Conservation (phyloP, 2,888 invertebrate genomes). For the Sarcophaga subvicina region DNA sequence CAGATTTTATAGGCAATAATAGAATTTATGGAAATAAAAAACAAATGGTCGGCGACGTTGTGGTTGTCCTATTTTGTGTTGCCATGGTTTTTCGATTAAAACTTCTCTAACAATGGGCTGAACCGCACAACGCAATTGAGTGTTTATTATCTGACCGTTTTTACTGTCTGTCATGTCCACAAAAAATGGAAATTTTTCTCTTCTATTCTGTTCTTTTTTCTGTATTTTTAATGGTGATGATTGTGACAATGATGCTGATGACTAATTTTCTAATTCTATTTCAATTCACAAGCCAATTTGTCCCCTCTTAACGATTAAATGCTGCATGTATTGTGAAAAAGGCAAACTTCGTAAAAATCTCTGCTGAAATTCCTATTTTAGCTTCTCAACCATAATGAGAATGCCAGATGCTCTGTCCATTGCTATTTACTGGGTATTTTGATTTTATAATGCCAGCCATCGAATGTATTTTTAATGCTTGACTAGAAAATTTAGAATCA, state of each 20-base stretch:
- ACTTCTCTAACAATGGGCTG: slow-evolving; percentile 25
- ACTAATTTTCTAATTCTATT: slow-evolving; percentile 24
- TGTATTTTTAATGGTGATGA: not conserved
- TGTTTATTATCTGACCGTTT: slow-evolving; percentile 52
- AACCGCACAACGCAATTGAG: slow-evolving; percentile 58
- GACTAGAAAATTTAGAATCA: slow-evolving; percentile 23
- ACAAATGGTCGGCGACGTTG: slow-evolving; percentile 11
- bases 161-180: slow-evolving; percentile 20
- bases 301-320: slow-evolving; percentile 22
- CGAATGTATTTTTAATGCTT: slow-evolving; percentile 46
- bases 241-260: slow-evolving; percentile 1
- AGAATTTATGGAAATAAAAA: slow-evolving; percentile 35
- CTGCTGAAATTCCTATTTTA: no score
- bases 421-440: no score
- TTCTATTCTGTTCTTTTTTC: not conserved
- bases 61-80: not conserved
- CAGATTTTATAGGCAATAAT: slow-evolving; percentile 39
- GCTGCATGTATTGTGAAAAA: no score
- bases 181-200: slow-evolving; percentile 3
- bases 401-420: no score
- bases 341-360: no score
- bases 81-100: slow-evolving; percentile 16
- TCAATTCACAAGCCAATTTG: slow-evolving; percentile 18
- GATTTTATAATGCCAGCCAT: not conserved
- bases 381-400: no score